Conservation (phyloP, 2,113 vertebrate species). For the Mixornis gularis region DNA sequence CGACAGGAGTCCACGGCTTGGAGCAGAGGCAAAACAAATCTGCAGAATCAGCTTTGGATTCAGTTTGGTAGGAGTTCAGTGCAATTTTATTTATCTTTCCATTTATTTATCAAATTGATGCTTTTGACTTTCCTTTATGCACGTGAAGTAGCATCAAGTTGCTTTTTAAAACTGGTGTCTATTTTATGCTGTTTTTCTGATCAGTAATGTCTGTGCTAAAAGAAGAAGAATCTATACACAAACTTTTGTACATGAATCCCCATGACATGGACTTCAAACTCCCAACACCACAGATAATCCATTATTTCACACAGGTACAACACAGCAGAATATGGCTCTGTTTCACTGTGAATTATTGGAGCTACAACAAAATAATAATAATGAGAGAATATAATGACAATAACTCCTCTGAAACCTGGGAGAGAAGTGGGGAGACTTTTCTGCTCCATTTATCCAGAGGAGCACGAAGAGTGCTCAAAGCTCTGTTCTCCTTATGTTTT, state of each 20-base stretch:
- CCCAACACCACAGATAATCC: rapidly evolving
- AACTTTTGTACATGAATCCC: neutral
- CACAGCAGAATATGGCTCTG: neutral
- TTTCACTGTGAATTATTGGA: neutral
- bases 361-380: neutral
- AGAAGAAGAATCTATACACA: neutral
- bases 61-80: neutral
- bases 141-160: neutral
- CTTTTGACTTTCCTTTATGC: neutral
- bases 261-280: neutral
- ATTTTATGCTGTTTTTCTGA: neutral
- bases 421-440: conserved; percentile 28
- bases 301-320: neutral
- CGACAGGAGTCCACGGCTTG: rapidly evolving
- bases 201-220: neutral
- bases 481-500: neutral
- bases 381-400: neutral
- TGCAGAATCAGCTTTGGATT: neutral
- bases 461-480: neutral
- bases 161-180: neutral
- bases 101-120: neutral
- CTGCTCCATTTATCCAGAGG: conserved; percentile 32
- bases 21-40: neutral
- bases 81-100: neutral
- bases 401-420: neutral